Base-by-base conservation (phyloP, 1,140 invertebrate species). In the Ceratina japonica region DNA sequence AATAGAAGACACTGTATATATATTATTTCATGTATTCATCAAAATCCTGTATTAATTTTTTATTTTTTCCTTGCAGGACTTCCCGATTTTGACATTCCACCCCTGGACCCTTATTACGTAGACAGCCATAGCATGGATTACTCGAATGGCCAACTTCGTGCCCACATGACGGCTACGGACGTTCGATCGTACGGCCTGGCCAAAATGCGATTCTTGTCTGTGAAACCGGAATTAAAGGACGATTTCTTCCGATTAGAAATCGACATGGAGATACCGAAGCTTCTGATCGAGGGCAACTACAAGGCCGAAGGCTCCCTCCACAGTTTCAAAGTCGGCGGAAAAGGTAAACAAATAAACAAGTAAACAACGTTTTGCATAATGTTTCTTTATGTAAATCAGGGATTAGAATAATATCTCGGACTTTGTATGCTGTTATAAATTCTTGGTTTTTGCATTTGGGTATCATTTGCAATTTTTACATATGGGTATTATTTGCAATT, bases 231-330 rank as follows among this genome's bases (percentile, higher is more conserved):
- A 20, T 89, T 92, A 15, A 88, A 92, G 16, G 93, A 93, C 24
- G 92, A 94, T 58, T 85, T 81, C 24, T 93, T 94, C 74, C 89
- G 92, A 10, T 63, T 95, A 65, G 94, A 94, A 87, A 75, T 94
- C 8, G 94, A 94, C 74, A 86, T 94, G 68, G 92, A 90, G 5
- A 86, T 92, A 0, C 93, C 93, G 15, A 90, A 90, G 80, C 68
- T 93, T 8, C 81, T 90, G 16, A 74, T 93, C 0, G 93, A 91
- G 16, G 93, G 93, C 1, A 83, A 92, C 24, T 94, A 93, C 80
- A 90, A 92, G 56, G 93, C 92, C 3, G 90, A 93, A 20, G 94
- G 94, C 22, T 82, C 87, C 5, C 84, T 94, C 15, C 93, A 92
- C 31, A 81, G 89, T 0, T 90, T 94, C 70, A 90, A 90, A 72